phyloP scores from a whole-genome alignment of 2,113 vertebrate species.

The Phalacrocorax pelagicus region DNA sequence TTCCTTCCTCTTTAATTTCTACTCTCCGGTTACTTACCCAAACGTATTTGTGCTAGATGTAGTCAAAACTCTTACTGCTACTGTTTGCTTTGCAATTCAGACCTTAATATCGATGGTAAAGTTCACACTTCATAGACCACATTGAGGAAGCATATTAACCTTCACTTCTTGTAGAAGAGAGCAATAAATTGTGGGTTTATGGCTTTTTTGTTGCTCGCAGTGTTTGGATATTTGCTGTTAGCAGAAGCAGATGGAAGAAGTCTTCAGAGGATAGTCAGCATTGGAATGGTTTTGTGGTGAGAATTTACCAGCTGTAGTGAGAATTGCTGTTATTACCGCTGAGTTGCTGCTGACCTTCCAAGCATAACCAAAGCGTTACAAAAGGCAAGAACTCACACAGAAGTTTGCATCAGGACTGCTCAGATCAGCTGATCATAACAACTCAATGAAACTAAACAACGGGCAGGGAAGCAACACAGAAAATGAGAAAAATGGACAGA shows the following conservation, averaged over 20 bases:
- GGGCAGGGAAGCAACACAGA: not conserved
- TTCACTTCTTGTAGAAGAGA: slow-evolving; percentile 5
- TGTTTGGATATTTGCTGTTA: slow-evolving; percentile 28
- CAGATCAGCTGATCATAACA: not conserved
- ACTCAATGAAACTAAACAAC: not conserved
- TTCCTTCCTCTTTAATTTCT: not conserved
- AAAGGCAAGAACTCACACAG: not conserved
- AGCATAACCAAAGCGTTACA: not conserved
- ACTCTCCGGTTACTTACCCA: not conserved
- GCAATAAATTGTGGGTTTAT: slow-evolving; percentile 1
- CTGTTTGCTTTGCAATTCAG: slow-evolving; percentile 27
- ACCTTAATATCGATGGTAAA: not conserved
- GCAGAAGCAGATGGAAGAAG: slow-evolving; percentile 47
- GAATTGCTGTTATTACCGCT: slow-evolving; percentile 15
- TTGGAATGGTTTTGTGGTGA: not conserved
- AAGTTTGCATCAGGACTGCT: not conserved
- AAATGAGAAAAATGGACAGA: not conserved
- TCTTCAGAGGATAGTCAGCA: slow-evolving; percentile 29
- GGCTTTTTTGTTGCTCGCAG: not conserved
- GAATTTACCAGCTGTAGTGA: slow-evolving; percentile 39
- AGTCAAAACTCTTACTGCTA: not conserved
- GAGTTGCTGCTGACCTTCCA: slow-evolving; percentile 40
- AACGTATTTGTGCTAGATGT: not conserved
- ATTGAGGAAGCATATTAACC: not conserved
- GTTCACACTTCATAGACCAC: slow-evolving; percentile 13